Percentiles rank a stretch among this genome's conserved stretches.
Evolutionary conservation across 2,797 vertebrate species (phyloP).

Genomic region (Acanthiza pusilla): DNA sequence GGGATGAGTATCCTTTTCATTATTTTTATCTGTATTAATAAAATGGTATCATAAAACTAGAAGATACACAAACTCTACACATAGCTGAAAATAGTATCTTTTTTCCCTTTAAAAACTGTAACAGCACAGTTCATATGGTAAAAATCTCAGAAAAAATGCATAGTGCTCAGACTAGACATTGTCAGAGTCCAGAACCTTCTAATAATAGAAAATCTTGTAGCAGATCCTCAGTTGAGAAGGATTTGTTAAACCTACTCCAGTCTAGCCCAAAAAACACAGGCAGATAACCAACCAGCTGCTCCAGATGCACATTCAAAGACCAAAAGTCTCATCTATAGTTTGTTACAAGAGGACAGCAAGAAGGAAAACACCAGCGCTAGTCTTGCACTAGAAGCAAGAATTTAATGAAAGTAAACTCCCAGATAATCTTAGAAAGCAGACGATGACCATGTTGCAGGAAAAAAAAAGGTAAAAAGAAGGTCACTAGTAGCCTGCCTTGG

Average conservation of each 20-base stretch:
- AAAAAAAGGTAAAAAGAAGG: constrained; percentile 7
- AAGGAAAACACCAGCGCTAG: not conserved
- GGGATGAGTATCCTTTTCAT: not conserved
- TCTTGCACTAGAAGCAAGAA: not conserved
- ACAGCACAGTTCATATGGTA: not conserved
- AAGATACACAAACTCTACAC: not conserved
- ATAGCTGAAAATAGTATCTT: not conserved
- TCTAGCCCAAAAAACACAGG: not conserved
- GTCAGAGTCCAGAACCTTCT: not conserved
- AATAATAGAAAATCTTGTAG: not conserved
- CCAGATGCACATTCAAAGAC: not conserved
- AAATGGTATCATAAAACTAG: not conserved
- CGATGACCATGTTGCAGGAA: not conserved
- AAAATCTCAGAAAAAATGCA: not conserved
- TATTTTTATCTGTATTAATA: not conserved
- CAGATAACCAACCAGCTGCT: not conserved
- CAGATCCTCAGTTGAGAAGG: not conserved
- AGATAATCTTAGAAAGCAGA: constrained; percentile 39
- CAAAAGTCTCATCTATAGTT: not conserved
- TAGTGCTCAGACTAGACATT: not conserved
- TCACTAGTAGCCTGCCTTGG: not conserved
- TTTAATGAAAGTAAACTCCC: not conserved
- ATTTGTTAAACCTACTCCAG: not conserved
- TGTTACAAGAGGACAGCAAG: not conserved
- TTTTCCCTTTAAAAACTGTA: not conserved